Conservation (phyloP, 2,797 vertebrate genomes). For the Rhyacichthys aspro region DNA sequence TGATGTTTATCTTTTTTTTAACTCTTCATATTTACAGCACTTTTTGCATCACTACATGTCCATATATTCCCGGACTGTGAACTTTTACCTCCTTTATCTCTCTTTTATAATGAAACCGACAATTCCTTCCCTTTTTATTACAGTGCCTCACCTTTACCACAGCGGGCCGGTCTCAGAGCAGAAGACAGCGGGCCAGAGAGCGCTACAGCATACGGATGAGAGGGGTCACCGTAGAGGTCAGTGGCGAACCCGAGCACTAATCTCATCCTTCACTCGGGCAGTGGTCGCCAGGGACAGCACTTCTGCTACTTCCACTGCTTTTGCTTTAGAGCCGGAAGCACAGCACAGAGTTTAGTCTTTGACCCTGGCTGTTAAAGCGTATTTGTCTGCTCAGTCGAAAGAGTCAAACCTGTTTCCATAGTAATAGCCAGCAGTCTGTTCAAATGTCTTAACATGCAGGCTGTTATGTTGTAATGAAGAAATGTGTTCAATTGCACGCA, state of each 20-base stretch:
- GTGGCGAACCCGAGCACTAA: slow-evolving; percentile 34
- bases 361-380: slow-evolving; percentile 20
- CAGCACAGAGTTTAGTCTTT: slow-evolving; percentile 41
- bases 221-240: slow-evolving; percentile 55
- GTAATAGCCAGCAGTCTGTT: not conserved
- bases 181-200: slow-evolving; percentile 34
- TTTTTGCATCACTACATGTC: no score
- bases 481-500: not conserved
- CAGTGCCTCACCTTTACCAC: not conserved
- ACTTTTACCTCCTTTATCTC: no score
- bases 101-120: not conserved
- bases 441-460: no score
- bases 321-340: not conserved
- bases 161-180: not conserved
- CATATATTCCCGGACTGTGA: no score
- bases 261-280: slow-evolving; percentile 32
- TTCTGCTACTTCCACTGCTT: not conserved
- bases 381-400: slow-evolving; percentile 18
- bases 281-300: slow-evolving; percentile 13
- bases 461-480: not conserved
- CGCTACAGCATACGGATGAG: slow-evolving; percentile 58
- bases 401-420: not conserved
- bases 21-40: no score
- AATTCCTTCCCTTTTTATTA: not conserved
- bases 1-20: no score